phyloP scores from a whole-genome alignment of 2,113 vertebrate genomes.

The Morone saxatilis region DNA sequence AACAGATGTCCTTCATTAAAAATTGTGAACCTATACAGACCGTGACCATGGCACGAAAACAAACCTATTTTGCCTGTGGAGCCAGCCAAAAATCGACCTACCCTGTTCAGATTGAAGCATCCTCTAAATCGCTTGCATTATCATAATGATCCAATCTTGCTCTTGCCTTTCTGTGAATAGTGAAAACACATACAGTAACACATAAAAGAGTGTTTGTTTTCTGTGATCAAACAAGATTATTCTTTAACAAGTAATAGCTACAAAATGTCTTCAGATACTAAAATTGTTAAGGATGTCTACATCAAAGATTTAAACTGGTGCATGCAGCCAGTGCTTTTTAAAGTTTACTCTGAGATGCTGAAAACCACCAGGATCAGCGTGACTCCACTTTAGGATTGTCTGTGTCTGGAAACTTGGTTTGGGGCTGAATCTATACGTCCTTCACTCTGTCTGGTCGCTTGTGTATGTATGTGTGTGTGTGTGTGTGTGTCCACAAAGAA shows the following conservation, averaged over 20 bases:
- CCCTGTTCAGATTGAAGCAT: conserved; percentile 25
- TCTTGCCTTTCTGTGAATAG: background rate
- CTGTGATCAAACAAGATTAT: conserved; percentile 14
- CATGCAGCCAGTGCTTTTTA: background rate
- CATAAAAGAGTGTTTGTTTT: conserved; percentile 26
- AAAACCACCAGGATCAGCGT: background rate
- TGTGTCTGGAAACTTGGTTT: conserved; percentile 7
- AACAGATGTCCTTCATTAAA: background rate
- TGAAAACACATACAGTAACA: background rate
- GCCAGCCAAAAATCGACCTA: background rate
- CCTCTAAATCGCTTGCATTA: conserved; percentile 23
- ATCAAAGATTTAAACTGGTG: conserved; percentile 3
- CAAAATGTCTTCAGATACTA: conserved; percentile 23
- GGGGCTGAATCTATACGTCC: conserved; percentile 39
- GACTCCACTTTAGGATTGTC: background rate
- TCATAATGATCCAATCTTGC: background rate
- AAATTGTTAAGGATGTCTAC: background rate
- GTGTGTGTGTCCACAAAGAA: conserved; percentile 2
- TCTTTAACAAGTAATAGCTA: conserved; percentile 24
- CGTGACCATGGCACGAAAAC: background rate
- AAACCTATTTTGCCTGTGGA: background rate
- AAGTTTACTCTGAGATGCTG: background rate
- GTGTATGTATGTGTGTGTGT: background rate
- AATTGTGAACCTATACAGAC: background rate
- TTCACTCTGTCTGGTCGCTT: conserved; percentile 20